Evolutionary conservation across 2,888 invertebrate genomes (phyloP), one percentile per base, ranked within the genome.

Genomic region (Zootermopsis nevadensis): DNA sequence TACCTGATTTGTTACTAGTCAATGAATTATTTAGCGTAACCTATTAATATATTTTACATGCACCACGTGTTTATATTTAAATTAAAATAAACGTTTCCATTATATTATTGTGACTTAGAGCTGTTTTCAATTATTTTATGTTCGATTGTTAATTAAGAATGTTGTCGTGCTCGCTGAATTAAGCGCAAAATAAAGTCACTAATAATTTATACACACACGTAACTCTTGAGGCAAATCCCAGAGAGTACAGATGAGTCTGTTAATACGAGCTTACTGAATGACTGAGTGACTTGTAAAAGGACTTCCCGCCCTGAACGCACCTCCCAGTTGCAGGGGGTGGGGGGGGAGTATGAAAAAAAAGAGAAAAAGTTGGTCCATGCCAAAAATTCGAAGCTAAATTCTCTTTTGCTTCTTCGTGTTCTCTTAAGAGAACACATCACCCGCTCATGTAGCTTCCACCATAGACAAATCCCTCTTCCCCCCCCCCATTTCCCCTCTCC

Each of bases 181-280:
- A 74, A 0, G 38, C 74, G 74, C n/a, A 35, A 74, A 74, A 74
- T 74, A n/a, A 33, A 38, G 24, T 38, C 38, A 38, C 33, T n/a
- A 60, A 15, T n/a, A 35, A 1, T 22, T 38, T 31, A 7, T 6
- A 42, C 74, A n/a, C 74, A 42, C 74, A 30, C 12, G 27, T 19
- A 33, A 33, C 24, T 33, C 10, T 69, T 31, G 69, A 31, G 69
- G 69, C 69, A 69, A 69, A 69, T 69, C 22, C 33, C 15, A 74
- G 33, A 74, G 2, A 35, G n/a, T 38, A 74, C 74, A 38, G 74
- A 74, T 74, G 74, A 42, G 74, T n/a, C 74, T 69, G 69, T 69
- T 69, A 69, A 69, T 69, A 69, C 69, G 33, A 33, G 69, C 69
- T 33, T 24, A 74, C 74, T 74, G 74, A 74, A 74, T 74, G 74